Evolutionary conservation across 2,113 vertebrate species (phyloP).

Genomic region (Xiphias gladius): DNA sequence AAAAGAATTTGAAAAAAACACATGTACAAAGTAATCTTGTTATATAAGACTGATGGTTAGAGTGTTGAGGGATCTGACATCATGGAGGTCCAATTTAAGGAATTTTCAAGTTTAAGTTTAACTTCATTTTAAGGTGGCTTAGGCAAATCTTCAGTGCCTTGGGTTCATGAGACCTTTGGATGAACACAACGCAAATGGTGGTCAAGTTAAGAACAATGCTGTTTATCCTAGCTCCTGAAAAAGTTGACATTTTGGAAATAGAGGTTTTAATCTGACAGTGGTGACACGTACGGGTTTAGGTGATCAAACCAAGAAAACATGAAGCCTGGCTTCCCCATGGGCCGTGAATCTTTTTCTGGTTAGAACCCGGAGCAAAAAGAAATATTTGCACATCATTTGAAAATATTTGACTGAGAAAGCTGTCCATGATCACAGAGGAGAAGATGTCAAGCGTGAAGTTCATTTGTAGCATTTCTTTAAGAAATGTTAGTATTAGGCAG

Average conservation of each 20-base stretch:
- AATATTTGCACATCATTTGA: slow-evolving; percentile 50
- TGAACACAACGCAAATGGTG: slow-evolving; percentile 27
- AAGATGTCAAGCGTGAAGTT: slow-evolving; percentile 12
- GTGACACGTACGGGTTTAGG: slow-evolving; percentile 53
- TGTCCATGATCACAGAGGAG: slow-evolving; percentile 23
- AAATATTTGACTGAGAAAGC: slow-evolving; percentile 40
- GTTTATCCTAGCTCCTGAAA: slow-evolving; percentile 43
- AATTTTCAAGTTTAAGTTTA: slow-evolving; percentile 12
- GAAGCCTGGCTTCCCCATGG: background rate
- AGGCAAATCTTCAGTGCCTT: background rate
- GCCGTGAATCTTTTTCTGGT: slow-evolving; percentile 33
- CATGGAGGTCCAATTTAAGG: background rate
- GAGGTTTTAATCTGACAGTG: slow-evolving; percentile 56
- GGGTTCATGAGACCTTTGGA: slow-evolving; percentile 47
- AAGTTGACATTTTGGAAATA: slow-evolving; percentile 44
- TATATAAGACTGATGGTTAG: too few relatives aligned
- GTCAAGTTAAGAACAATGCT: slow-evolving; percentile 38
- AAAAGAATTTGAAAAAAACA: background rate
- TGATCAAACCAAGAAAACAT: slow-evolving; percentile 57
- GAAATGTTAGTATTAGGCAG: background rate
- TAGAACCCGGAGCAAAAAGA: slow-evolving; percentile 28
- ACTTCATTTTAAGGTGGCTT: slow-evolving; percentile 14
- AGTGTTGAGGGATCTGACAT: background rate
- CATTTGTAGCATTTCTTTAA: slow-evolving; percentile 27
- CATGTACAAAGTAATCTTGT: background rate